Base-by-base conservation (phyloP, 2,888 invertebrate genomes). In the Ommatoiulus sabulosus region DNA sequence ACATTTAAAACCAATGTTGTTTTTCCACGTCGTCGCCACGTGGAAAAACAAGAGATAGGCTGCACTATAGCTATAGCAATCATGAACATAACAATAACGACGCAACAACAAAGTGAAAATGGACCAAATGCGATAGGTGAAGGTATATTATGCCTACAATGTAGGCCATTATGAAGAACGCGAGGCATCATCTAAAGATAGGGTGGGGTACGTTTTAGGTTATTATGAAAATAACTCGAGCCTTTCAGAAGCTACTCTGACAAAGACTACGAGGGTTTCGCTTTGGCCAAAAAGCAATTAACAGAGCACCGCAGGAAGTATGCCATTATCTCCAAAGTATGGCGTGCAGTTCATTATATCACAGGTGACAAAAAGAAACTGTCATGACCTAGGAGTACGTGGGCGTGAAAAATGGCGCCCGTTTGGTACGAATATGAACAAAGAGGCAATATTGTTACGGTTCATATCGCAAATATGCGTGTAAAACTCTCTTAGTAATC, bases 281-380 rank as follows among this genome's bases (percentile, higher is more conserved):
- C 24, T 80, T 80, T 80, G 80, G 80, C 80, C 80, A 35, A 35
- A 52, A 80, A 80, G 35, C 80, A 80, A 24, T 80, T 35, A 35
- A 72, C 24, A 12, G 80, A 80, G 80, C 20, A 10, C 80, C 3
- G 80, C 24, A 80, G 80, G 80, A 80, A 12, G 35, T 80, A 10
- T 24, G 35, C 35, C 80, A 80, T 80, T 80, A 80, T 80, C 80
- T 80, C 24, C 8, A 8, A 24, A 3, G 24, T 24, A 24, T n/a
- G 20, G 7, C 10, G n/a, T 8, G 10, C 17, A 15, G n/a, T 57
- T 17, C 57, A 3, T n/a, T 57, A 3, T n/a, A 57, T 57, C 57
- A 57, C 6, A n/a, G 57, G 17, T 6, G 48, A 8, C 48, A 48
- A 48, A 48, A 48, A 12, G n/a, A 57, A 57, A 57, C 12, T 52